These are phyloP conservation scores for Elmis aenea DNA, from an alignment of 2,888 invertebrate genomes.

Conservation along the genomic window DNA sequence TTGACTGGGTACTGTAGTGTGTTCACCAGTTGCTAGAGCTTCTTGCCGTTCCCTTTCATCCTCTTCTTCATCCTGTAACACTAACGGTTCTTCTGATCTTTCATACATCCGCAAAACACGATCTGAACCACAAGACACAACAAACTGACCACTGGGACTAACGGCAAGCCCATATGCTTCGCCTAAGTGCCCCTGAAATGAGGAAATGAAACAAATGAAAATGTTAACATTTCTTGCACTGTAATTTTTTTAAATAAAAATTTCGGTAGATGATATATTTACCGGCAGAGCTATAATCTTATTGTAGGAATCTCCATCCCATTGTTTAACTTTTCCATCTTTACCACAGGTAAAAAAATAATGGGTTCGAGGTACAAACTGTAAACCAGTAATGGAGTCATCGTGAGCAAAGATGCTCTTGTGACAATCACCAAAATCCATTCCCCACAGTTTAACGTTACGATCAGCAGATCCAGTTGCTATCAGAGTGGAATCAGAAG, in stretches of 20 bases:
- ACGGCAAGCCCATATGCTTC: conserved; percentile 71
- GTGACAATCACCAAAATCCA: conserved; percentile 99
- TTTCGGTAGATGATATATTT: too few species aligned
- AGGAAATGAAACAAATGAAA: conserved; percentile 4
- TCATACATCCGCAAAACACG: conserved; percentile 80
- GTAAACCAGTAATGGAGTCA: conserved; percentile 83
- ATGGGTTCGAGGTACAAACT: conserved; percentile 88
- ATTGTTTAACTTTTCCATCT: conserved; percentile 92
- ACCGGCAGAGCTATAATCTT: conserved; percentile 86
- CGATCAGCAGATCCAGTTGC: conserved; percentile 94
- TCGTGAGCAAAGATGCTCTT: conserved; percentile 94
- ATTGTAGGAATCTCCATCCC: conserved; percentile 92
- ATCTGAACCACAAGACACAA: conserved; percentile 81
- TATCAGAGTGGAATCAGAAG: conserved; percentile 78
- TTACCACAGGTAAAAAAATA: conserved; percentile 90
- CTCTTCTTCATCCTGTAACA: conserved; percentile 89
- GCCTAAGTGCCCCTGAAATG: conserved; percentile 75
- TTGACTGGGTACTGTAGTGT: conserved; percentile 63
- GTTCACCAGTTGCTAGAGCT: conserved; percentile 68
- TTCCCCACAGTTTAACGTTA: conserved; percentile 95
- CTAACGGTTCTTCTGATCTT: conserved; percentile 81
- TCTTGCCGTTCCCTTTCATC: conserved; percentile 75
- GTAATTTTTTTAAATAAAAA: too few species aligned
- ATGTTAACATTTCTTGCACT: too few species aligned
- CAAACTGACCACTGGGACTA: conserved; percentile 74